Evolutionary conservation across 2,888 invertebrate genomes (phyloP), one percentile per base, ranked within the genome.

Genomic region (Andrena dorsata): DNA sequence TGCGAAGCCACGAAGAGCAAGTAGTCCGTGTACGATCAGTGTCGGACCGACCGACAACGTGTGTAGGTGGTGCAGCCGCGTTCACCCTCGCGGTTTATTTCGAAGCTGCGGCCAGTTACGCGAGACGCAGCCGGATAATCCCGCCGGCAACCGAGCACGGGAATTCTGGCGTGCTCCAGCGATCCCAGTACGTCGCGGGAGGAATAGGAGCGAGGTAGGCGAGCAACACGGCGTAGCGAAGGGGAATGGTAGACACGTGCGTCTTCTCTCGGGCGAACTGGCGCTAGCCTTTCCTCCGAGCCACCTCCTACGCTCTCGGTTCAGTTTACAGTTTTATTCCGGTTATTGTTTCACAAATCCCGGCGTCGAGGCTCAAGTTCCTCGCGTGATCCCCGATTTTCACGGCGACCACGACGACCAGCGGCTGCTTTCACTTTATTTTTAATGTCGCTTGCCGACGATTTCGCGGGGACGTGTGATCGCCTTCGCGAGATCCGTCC

Each of bases 11-110:
- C 71, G 70, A 32, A 76, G 81, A 76, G 81, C 70, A 76, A 82
- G 82, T 76, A 76, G 88, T 85, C 77, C 69, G 81, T 80, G 85
- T 79, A 76, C 83, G 86, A 78, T 79, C 86, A 88, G 88, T 86
- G 86, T 86, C 81, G 83, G 79, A 79, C 76, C 78, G 83, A 75
- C 86, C 80, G 76, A 79, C 83, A 69, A 30, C 69, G 78, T 80
- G 86, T 74, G 77, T 71, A 80, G 71, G 60, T 60, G 64, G 68
- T 41, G 56, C 41, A 61, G 20, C 30, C 8, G 35, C 68, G 73
- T 58, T 80, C 13, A 35, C 28, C 53, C 28, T 35, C 72, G 16
- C 65, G 41, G 70, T 82, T 82, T 82, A 68, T 69, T 81, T 76
- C 60, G 60, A 82, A 68, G 41, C 41, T 16, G 16, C 66, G 61